Evolutionary conservation across 2,113 vertebrate genomes (phyloP).

Genomic region (Hemibagrus wyckioides): DNA sequence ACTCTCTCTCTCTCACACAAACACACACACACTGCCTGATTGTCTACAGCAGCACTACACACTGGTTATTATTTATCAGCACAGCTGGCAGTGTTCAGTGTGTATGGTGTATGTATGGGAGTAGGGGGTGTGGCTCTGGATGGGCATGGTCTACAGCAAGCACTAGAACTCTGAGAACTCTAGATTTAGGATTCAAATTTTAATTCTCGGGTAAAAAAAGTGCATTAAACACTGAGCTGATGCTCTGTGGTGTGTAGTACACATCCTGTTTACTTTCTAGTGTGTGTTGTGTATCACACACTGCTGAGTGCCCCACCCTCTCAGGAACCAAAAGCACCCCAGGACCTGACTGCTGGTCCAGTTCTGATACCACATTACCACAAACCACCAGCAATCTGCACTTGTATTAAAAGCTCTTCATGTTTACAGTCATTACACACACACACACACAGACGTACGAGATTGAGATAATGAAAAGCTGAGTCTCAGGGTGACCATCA

Average conservation of each 20-base stretch:
- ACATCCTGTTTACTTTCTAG: background rate
- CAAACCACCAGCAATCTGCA: background rate
- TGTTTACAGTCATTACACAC: slow-evolving; percentile 4
- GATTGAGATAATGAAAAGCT: background rate
- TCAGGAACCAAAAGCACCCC: background rate
- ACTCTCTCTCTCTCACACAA: background rate
- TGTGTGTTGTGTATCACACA: background rate
- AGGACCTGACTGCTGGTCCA: background rate
- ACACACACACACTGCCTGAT: background rate
- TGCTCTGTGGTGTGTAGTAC: background rate
- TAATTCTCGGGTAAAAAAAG: background rate
- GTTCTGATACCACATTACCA: background rate
- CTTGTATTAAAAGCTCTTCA: background rate
- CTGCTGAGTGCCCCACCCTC: background rate
- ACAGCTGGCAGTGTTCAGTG: background rate
- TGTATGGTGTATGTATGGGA: background rate
- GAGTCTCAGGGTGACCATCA: slow-evolving; percentile 8
- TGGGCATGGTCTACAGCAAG: background rate
- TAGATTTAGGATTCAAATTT: background rate
- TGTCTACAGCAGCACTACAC: background rate
- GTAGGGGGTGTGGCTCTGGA: background rate
- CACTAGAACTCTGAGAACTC: background rate
- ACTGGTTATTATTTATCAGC: background rate
- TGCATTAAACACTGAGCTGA: background rate
- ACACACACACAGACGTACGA: background rate